Percentiles rank a stretch among this genome's conserved stretches.
Conservation (phyloP, 1,140 invertebrate species). For the Helicoverpa armigera region DNA sequence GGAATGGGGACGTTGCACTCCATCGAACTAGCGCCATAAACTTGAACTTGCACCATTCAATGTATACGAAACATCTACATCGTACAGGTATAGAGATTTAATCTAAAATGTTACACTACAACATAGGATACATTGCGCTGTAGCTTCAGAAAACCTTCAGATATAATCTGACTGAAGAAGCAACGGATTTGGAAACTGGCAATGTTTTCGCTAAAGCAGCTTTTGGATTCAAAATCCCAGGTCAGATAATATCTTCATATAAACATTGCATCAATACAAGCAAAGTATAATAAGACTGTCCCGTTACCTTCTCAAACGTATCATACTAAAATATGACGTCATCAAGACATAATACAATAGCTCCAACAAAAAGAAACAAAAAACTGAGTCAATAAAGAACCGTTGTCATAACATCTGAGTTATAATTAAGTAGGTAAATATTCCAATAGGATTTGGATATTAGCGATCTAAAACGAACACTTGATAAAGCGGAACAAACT, state of each 20-base stretch:
- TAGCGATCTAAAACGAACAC: background rate
- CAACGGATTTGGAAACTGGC: background rate
- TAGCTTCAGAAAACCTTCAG: background rate
- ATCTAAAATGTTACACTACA: background rate
- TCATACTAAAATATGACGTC: conserved; percentile 20
- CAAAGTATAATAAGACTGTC: background rate
- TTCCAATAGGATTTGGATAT: background rate
- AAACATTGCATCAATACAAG: background rate
- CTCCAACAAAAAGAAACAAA: conserved; percentile 19
- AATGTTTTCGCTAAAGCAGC: background rate
- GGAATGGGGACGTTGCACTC: conserved; percentile 77
- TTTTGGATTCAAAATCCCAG: background rate
- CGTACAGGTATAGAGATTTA: background rate
- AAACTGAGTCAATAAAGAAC: conserved; percentile 17
- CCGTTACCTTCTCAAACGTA: conserved; percentile 10
- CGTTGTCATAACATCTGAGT: conserved; percentile 10
- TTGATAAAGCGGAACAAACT: background rate
- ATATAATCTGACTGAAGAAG: background rate
- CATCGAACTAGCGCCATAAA: conserved; percentile 55
- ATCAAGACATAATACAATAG: conserved; percentile 8
- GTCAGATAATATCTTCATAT: conserved; percentile 2
- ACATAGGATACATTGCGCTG: background rate
- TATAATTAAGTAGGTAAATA: background rate
- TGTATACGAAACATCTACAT: conserved; percentile 14
- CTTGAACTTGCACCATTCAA: conserved; percentile 40